Evolutionary conservation across 2,888 invertebrate species (phyloP), one percentile per base, ranked within the genome.

Genomic region (Andrena haemorrhoa): DNA sequence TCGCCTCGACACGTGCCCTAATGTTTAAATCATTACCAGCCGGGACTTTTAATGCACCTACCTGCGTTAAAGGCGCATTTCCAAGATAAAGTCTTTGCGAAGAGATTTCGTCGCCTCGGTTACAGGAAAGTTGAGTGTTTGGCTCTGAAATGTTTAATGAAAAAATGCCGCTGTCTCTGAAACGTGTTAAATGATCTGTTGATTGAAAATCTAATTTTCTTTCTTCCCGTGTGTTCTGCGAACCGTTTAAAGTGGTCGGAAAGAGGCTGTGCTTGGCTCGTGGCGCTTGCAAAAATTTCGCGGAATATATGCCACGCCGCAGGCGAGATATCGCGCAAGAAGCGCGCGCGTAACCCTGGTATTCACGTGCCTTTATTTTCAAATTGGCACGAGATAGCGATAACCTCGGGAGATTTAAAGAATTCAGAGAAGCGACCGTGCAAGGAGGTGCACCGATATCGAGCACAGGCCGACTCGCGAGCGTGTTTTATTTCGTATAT

Each of bases 321-420:
- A 2, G 20, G 8, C 20, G 56, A 58, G 35, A 70, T 70, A 70
- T 61, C 29, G 58, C 10, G 7, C 4, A 12, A 12, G 29, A 12
- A 8, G 10, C 29, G 31, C 31, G 10, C 47, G 35, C 26, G 41
- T 53, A 49, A 65, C 20, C 47, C 51, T 10, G 29, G 16, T 33
- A 29, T 58, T 26, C 51, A 5, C 66, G 35, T 47, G 29, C 16
- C 53, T 51, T 76, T 47, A 75, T 72, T 53, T 66, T 60, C 29
- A 76, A 72, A 58, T 58, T 75, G 29, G 10, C 26, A 33, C 23
- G 20, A 86, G 63, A 78, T 71, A 68, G 20, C 31, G 71, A 74
- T 73, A 35, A 81, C 81, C 53, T 63, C 65, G 41, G 23, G 20
- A n/a, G 26, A 41, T 35, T 63, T 26, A 53, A 65, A 63, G 73